Evolutionary conservation across 2,888 invertebrate genomes (phyloP).

Genomic region (Halictus quadricinctus): DNA sequence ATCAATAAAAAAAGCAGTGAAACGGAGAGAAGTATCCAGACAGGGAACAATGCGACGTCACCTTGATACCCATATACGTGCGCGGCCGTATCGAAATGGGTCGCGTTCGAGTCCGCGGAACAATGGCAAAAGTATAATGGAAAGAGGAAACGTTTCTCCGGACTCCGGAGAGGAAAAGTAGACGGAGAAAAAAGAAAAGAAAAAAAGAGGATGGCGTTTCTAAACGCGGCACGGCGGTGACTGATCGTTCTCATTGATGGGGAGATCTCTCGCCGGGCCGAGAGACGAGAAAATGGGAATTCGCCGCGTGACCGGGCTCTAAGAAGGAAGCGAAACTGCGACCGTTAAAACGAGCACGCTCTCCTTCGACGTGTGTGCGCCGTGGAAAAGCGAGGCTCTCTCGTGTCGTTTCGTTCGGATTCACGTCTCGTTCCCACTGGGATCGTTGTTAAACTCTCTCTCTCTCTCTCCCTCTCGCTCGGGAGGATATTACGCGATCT

Average conservation of each 20-base stretch:
- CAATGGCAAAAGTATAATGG: conserved; percentile 38
- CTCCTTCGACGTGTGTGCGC: conserved; percentile 55
- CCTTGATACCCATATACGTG: conserved; percentile 4
- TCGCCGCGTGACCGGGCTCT: background rate
- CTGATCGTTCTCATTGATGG: conserved; percentile 65
- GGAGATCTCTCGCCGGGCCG: conserved; percentile 24
- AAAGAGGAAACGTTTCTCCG: conserved; percentile 27
- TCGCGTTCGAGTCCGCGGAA: background rate
- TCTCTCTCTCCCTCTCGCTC: conserved; percentile 20
- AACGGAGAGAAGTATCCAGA: background rate
- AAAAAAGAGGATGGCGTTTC: conserved; percentile 15
- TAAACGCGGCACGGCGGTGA: conserved; percentile 15
- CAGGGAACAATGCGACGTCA: background rate
- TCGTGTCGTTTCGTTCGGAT: conserved; percentile 58
- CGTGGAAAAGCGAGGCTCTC: conserved; percentile 64
- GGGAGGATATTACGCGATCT: conserved; percentile 54
- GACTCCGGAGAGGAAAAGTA: background rate
- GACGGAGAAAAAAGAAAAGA: background rate
- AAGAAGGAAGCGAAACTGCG: conserved; percentile 25
- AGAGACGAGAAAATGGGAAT: conserved; percentile 42
- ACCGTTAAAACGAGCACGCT: conserved; percentile 26
- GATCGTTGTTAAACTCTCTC: background rate
- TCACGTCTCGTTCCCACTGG: conserved; percentile 51
- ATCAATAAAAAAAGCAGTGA: background rate
- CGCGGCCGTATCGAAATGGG: conserved; percentile 6